Percentiles rank a stretch among this genome's conserved stretches.
Evolutionary conservation across 2,888 invertebrate genomes (phyloP).

Genomic region (Nomada lathburiana): DNA sequence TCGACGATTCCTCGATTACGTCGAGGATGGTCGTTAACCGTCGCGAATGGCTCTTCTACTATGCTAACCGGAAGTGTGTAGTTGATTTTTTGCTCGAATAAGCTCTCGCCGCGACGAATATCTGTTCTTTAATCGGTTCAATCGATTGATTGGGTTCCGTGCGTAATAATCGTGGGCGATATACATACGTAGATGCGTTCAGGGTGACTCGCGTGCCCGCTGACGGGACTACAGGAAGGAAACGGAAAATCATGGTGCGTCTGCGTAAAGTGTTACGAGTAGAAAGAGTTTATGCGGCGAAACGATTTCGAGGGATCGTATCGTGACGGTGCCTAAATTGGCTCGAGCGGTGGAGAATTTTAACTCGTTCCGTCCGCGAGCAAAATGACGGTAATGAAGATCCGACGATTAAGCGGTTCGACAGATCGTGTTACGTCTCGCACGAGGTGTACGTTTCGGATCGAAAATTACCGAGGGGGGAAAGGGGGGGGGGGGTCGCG

Average conservation of each 20-base stretch:
- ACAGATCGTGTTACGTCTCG: conserved; percentile 29
- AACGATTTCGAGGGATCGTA: conserved; percentile 2
- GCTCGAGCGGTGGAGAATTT: conserved; percentile 22
- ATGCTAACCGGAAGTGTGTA: conserved; percentile 4
- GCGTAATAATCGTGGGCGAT: background rate
- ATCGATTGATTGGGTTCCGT: background rate
- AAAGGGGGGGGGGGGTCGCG: background rate
- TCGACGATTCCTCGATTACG: background rate
- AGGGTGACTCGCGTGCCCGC: too few relatives aligned
- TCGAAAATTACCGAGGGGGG: conserved; percentile 4
- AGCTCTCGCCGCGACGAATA: background rate
- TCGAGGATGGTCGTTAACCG: background rate
- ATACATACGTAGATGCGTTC: too few relatives aligned
- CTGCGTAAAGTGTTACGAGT: too few relatives aligned
- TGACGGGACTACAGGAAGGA: background rate
- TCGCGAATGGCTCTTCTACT: background rate
- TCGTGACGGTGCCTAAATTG: conserved; percentile 43
- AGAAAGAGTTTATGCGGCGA: background rate
- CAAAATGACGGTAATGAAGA: conserved; percentile 39
- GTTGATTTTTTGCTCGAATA: background rate
- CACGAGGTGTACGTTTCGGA: conserved; percentile 28
- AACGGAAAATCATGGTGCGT: background rate
- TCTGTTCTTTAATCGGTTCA: too few relatives aligned
- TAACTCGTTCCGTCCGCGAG: conserved; percentile 25
- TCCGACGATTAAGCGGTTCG: conserved; percentile 40